Base-by-base conservation (phyloP, 2,113 vertebrate species). In the Dicaeum eximium region DNA sequence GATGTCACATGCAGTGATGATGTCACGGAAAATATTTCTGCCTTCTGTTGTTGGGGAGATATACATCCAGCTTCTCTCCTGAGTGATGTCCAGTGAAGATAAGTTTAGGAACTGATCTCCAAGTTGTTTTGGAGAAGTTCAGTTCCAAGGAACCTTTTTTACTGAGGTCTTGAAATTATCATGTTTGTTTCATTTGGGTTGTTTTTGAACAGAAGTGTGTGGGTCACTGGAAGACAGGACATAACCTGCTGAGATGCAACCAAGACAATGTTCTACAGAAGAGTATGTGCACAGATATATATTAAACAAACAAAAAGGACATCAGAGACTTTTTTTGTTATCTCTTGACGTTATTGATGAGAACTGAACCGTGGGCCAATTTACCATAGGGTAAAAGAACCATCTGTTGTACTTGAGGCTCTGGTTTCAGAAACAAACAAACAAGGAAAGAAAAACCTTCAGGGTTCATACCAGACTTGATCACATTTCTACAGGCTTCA, bases 381-480 rank as follows among this genome's bases (percentile, higher is more conserved):
- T n/a, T n/a, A 71, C 30, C 21, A 12, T 11, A 11, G 45, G 28
- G 42, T 50, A 92, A 91, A 79, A 86, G 21, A 94, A 30, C 6
- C 50, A 77, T 53, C 64, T 86, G 50, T 53, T 8, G 16, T 51
- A 86, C 21, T 56, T 72, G 67, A 25, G 24, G 18, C 18, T 91
- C 44, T 88, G 21, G 3, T 44, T 89, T 80, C 56, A 93, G 81
- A 97, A 96, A 13, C 73, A 87, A 97, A 85, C 70, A 73, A 84
- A 86, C 15, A 25, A 78, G 50, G 40, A 90, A 82, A 91, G 54
- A 28, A 83, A 72, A 69, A 3, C 33, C n/a, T 67, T 5, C 35
- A 47, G 7, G 31, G 16, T 38, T 95, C 79, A 94, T 51, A 74
- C n/a, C 61, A 88, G 37, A 56, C 23, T n/a, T 56, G 11, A 54